Base-by-base conservation (phyloP, 2,888 invertebrate species). In the Apoda limacodes region DNA sequence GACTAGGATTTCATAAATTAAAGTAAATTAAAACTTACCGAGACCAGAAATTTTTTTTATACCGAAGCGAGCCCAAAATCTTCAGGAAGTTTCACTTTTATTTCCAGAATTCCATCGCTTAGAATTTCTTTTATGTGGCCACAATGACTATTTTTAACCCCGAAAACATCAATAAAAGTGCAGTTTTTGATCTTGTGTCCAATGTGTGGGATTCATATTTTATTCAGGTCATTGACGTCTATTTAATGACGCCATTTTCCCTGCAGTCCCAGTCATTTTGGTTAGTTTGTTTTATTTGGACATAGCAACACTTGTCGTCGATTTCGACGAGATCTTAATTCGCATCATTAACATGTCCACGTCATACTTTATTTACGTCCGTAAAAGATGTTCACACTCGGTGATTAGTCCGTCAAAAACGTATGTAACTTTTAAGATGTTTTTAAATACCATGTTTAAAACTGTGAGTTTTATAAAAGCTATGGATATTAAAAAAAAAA, bases 21-120 rank as follows among this genome's bases (percentile, higher is more conserved):
- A 62, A 56, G 51, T 69, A 68, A 67, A 70, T 72, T 71, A 71
- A 70, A 67, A 66, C 60, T 68, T 60, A 49, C 51, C 44, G 48
- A 43, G 41, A 37, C 52, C 45, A 28, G 37, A 37, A 39, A 43
- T 52, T 61, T 56, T 52, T 54, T 59, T 57, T 55, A 50, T 45
- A 40, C 58, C 43, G 62, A 68, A 62, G 54, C 60, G 55, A 45
- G 55, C 60, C 53, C 48, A 59, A 58, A 58, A 52, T 40, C 49
- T 45, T 48, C 35, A 38, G 38, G 50, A 50, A 57, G 55, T 42
- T 35, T 37, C 31, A 35, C 43, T 52, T 53, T 52, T 50, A 52
- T 50, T 58, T 55, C 52, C 45, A 51, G 46, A 53, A 59, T 60
- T 62, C 55, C 42, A 46, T 46, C 48, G 44, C 48, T 50, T 41